Evolutionary conservation across 2,113 vertebrate species (phyloP).

Genomic region (Helogale parvula): DNA sequence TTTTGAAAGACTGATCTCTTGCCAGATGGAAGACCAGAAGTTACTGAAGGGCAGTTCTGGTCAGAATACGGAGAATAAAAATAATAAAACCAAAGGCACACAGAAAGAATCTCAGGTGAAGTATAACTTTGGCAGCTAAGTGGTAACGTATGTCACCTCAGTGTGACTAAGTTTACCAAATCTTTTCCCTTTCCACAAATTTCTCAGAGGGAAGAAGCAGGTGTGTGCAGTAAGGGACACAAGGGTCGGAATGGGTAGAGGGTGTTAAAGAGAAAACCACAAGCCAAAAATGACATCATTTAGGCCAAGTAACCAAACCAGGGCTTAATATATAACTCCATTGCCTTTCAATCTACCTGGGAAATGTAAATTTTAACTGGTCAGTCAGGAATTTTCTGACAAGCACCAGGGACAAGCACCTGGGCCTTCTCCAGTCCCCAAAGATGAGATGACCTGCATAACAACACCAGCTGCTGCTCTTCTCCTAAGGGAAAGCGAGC

Average conservation of each 20-base stretch:
- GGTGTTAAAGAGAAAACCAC: background rate
- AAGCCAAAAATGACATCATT: background rate
- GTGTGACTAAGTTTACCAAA: background rate
- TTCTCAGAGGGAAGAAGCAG: background rate
- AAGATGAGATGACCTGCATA: background rate
- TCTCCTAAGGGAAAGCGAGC: background rate
- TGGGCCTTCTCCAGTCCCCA: background rate
- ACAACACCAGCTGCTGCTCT: background rate
- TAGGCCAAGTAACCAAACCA: background rate
- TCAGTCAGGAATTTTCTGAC: background rate
- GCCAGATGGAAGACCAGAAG: conserved; percentile 18
- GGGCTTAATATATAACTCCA: background rate
- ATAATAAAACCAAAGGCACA: conserved; percentile 16
- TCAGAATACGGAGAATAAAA: conserved; percentile 4
- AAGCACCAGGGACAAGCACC: background rate
- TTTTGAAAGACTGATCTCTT: conserved; percentile 53
- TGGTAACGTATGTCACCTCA: background rate
- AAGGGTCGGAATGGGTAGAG: background rate
- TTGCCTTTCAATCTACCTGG: background rate
- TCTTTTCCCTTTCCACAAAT: background rate
- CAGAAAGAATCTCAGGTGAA: background rate
- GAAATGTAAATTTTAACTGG: background rate
- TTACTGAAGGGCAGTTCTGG: conserved; percentile 23
- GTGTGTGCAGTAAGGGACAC: background rate
- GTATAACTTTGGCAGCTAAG: background rate